A percentile compares a stretch with the other conserved stretches of the same genome.
Evolutionary conservation across 2,888 invertebrate species (phyloP).

Genomic region (Drosophila koepferae): DNA sequence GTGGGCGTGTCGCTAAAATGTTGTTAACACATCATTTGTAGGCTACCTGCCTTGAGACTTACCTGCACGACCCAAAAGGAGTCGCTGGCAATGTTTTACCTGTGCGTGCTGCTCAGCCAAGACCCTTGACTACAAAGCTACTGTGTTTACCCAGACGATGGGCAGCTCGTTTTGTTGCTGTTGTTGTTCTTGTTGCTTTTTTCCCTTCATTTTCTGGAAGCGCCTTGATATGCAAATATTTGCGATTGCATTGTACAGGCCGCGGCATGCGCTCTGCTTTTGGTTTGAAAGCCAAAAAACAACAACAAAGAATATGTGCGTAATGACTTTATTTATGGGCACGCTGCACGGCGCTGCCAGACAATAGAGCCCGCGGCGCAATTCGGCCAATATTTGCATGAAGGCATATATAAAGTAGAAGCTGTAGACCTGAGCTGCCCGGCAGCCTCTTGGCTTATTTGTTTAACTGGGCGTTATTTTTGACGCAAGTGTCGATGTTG

Average conservation of each 20-base stretch:
- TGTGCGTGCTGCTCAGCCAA: conserved; percentile 28
- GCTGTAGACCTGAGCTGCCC: neutral
- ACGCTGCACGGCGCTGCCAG: conserved; percentile 24
- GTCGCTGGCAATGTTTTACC: conserved; percentile 59
- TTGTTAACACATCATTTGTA: conserved; percentile 77
- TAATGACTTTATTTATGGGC: conserved; percentile 78
- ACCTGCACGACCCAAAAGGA: conserved; percentile 8
- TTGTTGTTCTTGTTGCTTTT: neutral
- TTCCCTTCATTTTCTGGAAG: conserved; percentile 5
- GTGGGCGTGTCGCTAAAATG: conserved; percentile 67
- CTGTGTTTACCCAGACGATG: conserved; percentile 50
- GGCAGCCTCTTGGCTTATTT: conserved; percentile 27
- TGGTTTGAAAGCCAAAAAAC: neutral
- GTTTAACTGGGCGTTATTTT: conserved; percentile 14
- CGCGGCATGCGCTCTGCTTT: conserved; percentile 13
- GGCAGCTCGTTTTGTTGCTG: conserved; percentile 2
- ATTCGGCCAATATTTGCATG: conserved; percentile 63
- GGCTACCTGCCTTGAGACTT: conserved; percentile 38
- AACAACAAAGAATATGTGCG: conserved; percentile 41
- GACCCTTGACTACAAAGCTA: conserved; percentile 29
- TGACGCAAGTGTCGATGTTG: conserved; percentile 59
- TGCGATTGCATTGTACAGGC: conserved; percentile 41
- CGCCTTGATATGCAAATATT: conserved; percentile 74
- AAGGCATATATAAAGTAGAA: neutral
- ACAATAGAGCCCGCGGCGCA: conserved; percentile 59